A percentile compares a stretch with the other conserved stretches of the same genome.
Evolutionary conservation across 2,888 invertebrate genomes (phyloP).

Genomic region (Dolomedes plantarius): DNA sequence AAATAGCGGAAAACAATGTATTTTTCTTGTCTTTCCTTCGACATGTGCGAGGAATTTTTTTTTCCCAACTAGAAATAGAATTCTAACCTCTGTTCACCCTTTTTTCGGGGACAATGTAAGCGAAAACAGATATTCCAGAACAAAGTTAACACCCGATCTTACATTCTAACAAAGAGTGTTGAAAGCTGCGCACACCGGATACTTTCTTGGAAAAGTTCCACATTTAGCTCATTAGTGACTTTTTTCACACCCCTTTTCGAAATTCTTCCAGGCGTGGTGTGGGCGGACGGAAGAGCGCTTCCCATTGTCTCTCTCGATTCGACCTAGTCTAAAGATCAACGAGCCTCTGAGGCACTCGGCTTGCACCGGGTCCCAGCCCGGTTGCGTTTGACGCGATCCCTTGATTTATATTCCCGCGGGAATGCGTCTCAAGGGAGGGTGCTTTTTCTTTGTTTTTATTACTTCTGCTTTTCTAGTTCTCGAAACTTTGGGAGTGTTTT

Average conservation of each 20-base stretch:
- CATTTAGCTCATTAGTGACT: conserved; percentile 8
- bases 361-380: background rate
- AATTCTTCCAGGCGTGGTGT: conserved; percentile 5
- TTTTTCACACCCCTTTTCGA: background rate
- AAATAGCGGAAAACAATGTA: too few species aligned
- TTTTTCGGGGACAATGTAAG: background rate
- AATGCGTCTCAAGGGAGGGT: too few species aligned
- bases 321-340: background rate
- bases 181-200: background rate
- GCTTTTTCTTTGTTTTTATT: too few species aligned
- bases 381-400: background rate
- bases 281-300: background rate
- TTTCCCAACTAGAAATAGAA: too few species aligned
- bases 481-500: too few species aligned
- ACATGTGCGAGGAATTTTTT: too few species aligned
- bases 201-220: conserved; percentile 1
- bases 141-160: conserved; percentile 3
- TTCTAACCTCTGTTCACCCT: background rate
- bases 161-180: conserved; percentile 3
- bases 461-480: too few species aligned
- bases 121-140: background rate
- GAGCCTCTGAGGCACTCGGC: background rate
- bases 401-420: background rate
- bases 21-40: too few species aligned
- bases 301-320: background rate